Percentiles rank a stretch among this genome's conserved stretches.
Evolutionary conservation across 2,888 invertebrate species (phyloP).

Genomic region (Aphodius sticticus): DNA sequence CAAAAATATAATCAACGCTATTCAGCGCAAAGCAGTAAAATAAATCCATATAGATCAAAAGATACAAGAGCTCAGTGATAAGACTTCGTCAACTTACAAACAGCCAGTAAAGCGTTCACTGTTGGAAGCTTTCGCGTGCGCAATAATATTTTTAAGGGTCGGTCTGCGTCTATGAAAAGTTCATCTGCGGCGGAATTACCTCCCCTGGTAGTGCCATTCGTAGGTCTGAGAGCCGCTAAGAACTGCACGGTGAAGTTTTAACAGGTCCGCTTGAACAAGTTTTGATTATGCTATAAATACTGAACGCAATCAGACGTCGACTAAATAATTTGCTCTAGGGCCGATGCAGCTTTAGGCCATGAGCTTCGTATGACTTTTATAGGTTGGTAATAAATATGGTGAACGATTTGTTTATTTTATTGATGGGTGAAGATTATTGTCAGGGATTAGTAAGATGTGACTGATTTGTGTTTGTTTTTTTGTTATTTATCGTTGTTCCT

Average conservation of each 20-base stretch:
- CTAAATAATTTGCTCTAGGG: conserved; percentile 25
- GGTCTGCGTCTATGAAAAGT: background rate
- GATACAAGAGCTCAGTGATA: background rate
- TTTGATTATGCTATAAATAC: conserved; percentile 35
- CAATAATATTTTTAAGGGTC: background rate
- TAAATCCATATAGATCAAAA: background rate
- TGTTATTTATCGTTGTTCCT: too few species aligned
- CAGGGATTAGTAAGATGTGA: too few species aligned
- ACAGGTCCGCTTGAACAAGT: conserved; percentile 16
- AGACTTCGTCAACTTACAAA: background rate
- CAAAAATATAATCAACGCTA: too few species aligned
- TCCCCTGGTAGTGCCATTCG: background rate
- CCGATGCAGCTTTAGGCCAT: background rate
- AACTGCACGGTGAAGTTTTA: background rate
- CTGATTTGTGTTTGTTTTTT: too few species aligned
- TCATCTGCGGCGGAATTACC: background rate
- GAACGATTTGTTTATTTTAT: background rate
- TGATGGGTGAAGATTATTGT: too few species aligned
- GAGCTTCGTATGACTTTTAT: background rate
- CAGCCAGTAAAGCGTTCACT: background rate
- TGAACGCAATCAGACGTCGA: conserved; percentile 30
- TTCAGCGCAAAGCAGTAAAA: too few species aligned
- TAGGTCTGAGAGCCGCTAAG: background rate
- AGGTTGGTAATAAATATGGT: background rate
- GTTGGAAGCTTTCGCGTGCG: background rate